A percentile compares a stretch with the other conserved stretches of the same genome.
These are phyloP conservation scores for Argyresthia goedartella DNA, from an alignment of 2,888 invertebrate species.

Conservation along the genomic window DNA sequence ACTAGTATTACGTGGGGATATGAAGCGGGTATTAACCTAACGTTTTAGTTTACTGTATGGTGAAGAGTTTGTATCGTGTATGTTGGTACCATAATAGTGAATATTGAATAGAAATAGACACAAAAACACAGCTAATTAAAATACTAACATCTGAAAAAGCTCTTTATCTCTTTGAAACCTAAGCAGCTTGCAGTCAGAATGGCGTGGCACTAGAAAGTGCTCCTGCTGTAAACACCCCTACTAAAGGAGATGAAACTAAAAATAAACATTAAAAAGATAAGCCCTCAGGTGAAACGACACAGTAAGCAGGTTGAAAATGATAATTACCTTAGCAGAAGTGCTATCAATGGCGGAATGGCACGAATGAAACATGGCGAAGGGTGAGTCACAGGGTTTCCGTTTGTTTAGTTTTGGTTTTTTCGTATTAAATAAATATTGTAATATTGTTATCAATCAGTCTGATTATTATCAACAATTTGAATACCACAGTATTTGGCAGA, in stretches of 20 bases:
- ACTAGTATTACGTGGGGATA: too few relatives aligned
- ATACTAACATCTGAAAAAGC: background rate
- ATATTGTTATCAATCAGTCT: too few relatives aligned
- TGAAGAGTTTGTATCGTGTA: too few relatives aligned
- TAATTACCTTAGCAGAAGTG: slow-evolving; percentile 3
- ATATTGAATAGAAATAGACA: background rate
- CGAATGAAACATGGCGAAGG: slow-evolving; percentile 31
- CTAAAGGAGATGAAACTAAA: background rate
- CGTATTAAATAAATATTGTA: too few relatives aligned
- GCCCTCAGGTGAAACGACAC: background rate
- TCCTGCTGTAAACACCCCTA: too few relatives aligned
- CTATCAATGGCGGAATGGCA: background rate
- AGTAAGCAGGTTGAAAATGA: background rate
- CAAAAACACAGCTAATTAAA: background rate
- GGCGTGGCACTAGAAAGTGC: too few relatives aligned
- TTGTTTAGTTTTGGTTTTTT: too few relatives aligned
- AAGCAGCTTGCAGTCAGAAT: background rate
- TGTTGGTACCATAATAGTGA: too few relatives aligned
- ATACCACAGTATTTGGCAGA: too few relatives aligned
- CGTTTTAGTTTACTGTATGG: too few relatives aligned
- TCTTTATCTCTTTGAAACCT: background rate
- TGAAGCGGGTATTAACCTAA: too few relatives aligned
- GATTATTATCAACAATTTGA: too few relatives aligned
- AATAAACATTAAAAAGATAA: background rate
- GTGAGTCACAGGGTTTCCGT: background rate